phyloP scores from a whole-genome alignment of 1,140 invertebrate species.

The Zaprionus ornatus region DNA sequence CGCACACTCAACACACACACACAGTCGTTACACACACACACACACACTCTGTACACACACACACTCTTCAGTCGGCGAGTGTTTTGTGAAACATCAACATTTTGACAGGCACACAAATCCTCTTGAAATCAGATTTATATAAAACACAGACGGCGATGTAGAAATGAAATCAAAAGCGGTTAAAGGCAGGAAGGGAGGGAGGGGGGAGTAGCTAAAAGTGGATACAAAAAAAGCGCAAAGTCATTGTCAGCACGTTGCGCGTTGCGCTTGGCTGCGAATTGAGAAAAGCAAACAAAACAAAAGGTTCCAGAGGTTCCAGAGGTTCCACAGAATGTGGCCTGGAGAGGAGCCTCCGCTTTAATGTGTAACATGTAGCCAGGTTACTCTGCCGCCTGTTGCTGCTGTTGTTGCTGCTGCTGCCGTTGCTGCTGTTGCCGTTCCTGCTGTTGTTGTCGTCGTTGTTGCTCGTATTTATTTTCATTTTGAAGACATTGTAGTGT shows the following conservation, averaged over 20 bases:
- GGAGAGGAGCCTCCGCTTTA: slow-evolving; percentile 48
- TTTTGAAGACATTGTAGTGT: slow-evolving; percentile 80
- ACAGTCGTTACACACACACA: slow-evolving; percentile 15
- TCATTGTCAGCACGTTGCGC: slow-evolving; percentile 77
- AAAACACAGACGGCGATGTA: slow-evolving; percentile 62
- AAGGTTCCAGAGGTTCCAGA: slow-evolving; percentile 30
- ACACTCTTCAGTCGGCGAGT: slow-evolving; percentile 40
- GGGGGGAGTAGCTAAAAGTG: slow-evolving; percentile 4
- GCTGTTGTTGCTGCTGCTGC: slow-evolving; percentile 28
- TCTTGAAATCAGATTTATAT: slow-evolving; percentile 82
- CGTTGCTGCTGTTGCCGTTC: slow-evolving; percentile 49
- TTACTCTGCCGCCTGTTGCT: slow-evolving; percentile 31
- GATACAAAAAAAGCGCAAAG: slow-evolving; percentile 66
- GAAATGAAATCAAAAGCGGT: slow-evolving; percentile 27
- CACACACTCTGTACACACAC: slow-evolving; percentile 4
- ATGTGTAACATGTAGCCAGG: slow-evolving; percentile 78
- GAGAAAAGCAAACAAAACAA: slow-evolving; percentile 73
- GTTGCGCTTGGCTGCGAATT: slow-evolving; percentile 77
- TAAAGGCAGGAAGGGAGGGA: slow-evolving; percentile 19
- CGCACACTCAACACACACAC: slow-evolving; percentile 8
- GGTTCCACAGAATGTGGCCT: slow-evolving; percentile 32
- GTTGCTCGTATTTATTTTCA: slow-evolving; percentile 76
- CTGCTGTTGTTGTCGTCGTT: slow-evolving; percentile 38
- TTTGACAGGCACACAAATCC: slow-evolving; percentile 81
- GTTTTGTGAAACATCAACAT: slow-evolving; percentile 82